These are phyloP conservation scores for Sterna hirundo DNA, from an alignment of 2,113 vertebrate genomes.

Conservation along the genomic window DNA sequence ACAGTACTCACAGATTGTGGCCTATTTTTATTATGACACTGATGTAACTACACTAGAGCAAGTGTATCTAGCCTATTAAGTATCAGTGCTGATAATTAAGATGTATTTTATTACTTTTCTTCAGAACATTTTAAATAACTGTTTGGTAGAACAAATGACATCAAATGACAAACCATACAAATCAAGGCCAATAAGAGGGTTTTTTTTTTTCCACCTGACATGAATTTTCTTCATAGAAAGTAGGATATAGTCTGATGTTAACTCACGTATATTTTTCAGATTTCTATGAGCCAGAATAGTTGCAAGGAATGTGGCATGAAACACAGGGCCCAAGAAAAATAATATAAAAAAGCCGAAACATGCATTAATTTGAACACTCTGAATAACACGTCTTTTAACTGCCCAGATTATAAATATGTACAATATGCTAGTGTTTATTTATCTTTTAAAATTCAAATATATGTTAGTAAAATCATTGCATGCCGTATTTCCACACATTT, in stretches of 20 bases:
- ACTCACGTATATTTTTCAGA: background rate
- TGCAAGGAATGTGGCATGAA: conserved; percentile 28
- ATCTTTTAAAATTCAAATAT: conserved; percentile 41
- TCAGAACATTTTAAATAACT: background rate
- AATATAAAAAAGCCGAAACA: conserved; percentile 4
- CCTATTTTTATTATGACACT: background rate
- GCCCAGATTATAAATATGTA: conserved; percentile 7
- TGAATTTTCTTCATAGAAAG: background rate
- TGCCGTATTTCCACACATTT: background rate
- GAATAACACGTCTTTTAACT: background rate
- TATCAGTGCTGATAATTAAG: background rate
- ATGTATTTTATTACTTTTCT: background rate
- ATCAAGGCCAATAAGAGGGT: background rate
- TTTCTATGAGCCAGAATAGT: background rate
- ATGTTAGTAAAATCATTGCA: conserved; percentile 30
- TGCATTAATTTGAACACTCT: conserved; percentile 39
- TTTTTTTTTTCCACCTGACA: background rate
- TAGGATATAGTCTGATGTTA: background rate
- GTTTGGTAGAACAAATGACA: background rate
- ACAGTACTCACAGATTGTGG: background rate
- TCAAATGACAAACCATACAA: background rate
- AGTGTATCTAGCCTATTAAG: background rate
- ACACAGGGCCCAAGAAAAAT: conserved; percentile 22
- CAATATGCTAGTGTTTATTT: conserved; percentile 14
- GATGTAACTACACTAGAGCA: background rate